Evolutionary conservation across 2,888 invertebrate species (phyloP), one percentile per base, ranked within the genome.

Genomic region (Ischnura elegans): DNA sequence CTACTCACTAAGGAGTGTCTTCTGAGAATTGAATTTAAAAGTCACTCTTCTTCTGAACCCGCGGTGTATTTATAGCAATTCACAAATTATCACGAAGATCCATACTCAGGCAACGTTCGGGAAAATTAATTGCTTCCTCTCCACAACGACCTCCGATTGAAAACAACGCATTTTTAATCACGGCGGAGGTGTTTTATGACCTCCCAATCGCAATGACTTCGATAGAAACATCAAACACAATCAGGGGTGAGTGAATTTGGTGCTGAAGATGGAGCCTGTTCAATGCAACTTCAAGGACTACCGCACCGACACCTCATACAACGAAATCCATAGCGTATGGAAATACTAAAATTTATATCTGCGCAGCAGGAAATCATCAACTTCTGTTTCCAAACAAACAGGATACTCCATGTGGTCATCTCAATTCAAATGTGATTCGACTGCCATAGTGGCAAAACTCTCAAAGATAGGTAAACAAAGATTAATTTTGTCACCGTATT

Each of bases 1-100:
- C 61, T 21, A 25, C n/a, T 5, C 61, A 61, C 25, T n/a, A 21
- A 21, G 61, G 5, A 61, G 25, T 25, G 61, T 6, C 61, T 61
- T 61, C 61, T 25, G 61, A 61, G 25, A 61, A 61, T 61, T 61
- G 8, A 61, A 25, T 61, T 61, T n/a, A n/a, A 61, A 25, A 61
- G 61, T 61, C 61, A 61, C 19, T 61, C 25, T n/a, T 36, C 29
- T 76, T 76, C 76, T 76, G 29, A 8, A 6, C 4, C 10, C 8
- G 36, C 25, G 76, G 76, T 36, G 4, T 76, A 76, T 76, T 76
- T 76, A 76, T 76, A 76, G 76, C 76, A 76, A 76, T 76, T 13
- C 61, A 61, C 61, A 61, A 61, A 21, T 76, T 29, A 76, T 36
- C 13, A 76, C 76, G 16, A 10, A 36, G 61, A 61, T 36, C 10